These are phyloP conservation scores for Aculops lycopersici DNA, from an alignment of 1,140 invertebrate species.

Conservation along the genomic window DNA sequence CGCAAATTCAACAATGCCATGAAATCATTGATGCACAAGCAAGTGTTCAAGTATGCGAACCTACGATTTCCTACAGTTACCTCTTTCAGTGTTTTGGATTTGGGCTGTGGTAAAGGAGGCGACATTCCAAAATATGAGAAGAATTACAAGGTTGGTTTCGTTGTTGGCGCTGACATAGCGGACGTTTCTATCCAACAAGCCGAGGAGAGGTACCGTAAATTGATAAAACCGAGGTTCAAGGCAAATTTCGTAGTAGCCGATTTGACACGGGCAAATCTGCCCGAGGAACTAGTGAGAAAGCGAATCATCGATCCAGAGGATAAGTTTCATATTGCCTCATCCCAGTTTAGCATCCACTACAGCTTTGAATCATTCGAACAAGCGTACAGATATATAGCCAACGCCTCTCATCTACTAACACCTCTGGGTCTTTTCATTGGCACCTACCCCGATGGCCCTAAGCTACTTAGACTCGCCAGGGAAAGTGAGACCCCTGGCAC, in stretches of 20 bases:
- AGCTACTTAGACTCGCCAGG: constrained; percentile 30
- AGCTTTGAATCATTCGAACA: constrained; percentile 60
- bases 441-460: constrained; percentile 66
- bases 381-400: constrained; percentile 63
- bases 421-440: constrained; percentile 82
- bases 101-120: constrained; percentile 67
- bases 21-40: constrained; percentile 58
- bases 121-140: constrained; percentile 65
- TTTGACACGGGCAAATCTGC: constrained; percentile 34
- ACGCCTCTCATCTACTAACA: constrained; percentile 54
- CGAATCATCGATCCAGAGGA: constrained; percentile 27
- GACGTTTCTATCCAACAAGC: constrained; percentile 33
- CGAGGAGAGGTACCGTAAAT: constrained; percentile 6
- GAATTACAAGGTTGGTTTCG: neutral
- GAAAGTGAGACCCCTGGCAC: neutral
- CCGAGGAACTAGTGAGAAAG: constrained; percentile 1
- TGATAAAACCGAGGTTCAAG: constrained; percentile 21
- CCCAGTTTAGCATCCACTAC: constrained; percentile 65
- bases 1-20: constrained; percentile 98
- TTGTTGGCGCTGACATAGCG: constrained; percentile 41
- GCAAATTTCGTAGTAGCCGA: constrained; percentile 72
- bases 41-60: neutral
- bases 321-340: constrained; percentile 60
- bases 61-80: neutral
- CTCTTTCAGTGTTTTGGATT: constrained; percentile 20